These are phyloP conservation scores for Paelopatides confundens DNA, from an alignment of 53 echinoderm and acorn worm genomes.

Conservation along the genomic window DNA sequence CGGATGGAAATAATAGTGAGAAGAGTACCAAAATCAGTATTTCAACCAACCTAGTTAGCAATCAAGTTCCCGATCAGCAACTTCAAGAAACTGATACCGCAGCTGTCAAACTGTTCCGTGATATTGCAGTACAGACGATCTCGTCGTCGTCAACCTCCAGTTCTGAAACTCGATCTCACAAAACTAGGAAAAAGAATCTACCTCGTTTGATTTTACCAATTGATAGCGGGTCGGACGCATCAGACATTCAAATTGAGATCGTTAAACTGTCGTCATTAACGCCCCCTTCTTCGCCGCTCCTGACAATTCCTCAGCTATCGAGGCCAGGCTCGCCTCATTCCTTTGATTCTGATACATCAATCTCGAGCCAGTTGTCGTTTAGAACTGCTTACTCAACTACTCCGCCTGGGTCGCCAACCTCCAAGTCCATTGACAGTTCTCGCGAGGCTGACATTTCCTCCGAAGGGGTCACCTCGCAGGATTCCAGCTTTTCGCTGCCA, in stretches of 20 bases:
- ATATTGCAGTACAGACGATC: slow-evolving; percentile 25
- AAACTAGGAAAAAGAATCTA: background rate
- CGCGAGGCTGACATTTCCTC: slow-evolving; percentile 38
- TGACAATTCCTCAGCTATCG: slow-evolving; percentile 19
- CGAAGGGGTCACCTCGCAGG: background rate
- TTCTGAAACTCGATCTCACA: background rate
- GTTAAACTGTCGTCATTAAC: background rate
- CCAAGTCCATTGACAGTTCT: slow-evolving; percentile 7
- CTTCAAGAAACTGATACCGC: background rate
- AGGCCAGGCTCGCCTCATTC: slow-evolving; percentile 27
- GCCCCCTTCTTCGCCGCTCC: slow-evolving; percentile 13
- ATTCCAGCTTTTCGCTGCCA: slow-evolving; percentile 1
- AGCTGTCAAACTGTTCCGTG: slow-evolving; percentile 15
- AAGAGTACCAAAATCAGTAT: background rate
- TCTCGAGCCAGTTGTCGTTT: slow-evolving; percentile 12
- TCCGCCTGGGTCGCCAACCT: background rate
- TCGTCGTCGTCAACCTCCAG: background rate
- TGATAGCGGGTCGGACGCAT: background rate
- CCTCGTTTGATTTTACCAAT: background rate
- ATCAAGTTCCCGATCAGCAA: background rate
- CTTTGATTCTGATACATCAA: background rate
- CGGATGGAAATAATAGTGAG: slow-evolving; percentile 13
- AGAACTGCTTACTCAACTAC: slow-evolving; percentile 11
- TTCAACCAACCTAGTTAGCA: no score
- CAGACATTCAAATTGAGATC: background rate